Base-by-base conservation (phyloP, 2,797 vertebrate genomes). In the Synaphobranchus kaupii region DNA sequence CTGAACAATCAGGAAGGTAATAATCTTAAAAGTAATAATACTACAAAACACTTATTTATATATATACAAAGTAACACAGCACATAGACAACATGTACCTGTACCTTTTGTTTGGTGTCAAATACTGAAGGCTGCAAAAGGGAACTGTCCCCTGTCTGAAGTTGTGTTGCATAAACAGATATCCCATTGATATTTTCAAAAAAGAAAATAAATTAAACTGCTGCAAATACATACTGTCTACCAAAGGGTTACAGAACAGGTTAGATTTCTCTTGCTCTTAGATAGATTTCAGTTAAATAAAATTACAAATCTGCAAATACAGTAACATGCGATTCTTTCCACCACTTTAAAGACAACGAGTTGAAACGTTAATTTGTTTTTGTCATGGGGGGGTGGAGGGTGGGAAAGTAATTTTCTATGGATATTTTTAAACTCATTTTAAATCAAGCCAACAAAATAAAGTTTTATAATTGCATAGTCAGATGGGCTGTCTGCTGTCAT, bases 61-160 rank as follows among this genome's bases (percentile, higher is more conserved):
- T 91, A 89, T 71, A 95, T 83, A 92, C 88, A 89, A 31, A 4
- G 34, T 76, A 54, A 83, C 86, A 86, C 78, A n/a, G 17, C 90
- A 83, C 89, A 90, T 93, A 91, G 90, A 90, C 91, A 93, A 91
- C 93, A 95, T 89, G 90, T 86, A 68, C 91, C 83, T 89, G 90
- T 84, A 90, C 81, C 80, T 83, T 87, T 86, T 96, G 95, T 96
- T 96, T 96, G 95, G 93, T 89, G 93, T 90, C 93, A 96, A 96
- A 96, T 94, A 95, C 25, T 56, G 88, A 90, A 92, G 92, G 92
- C 92, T 92, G 90, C 15, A 94, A 92, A 88, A 93, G 93, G 90
- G 94, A 95, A 93, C 88, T 84, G 81, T 89, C 89, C 71, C 93
- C 93, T 94, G 93, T 93, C 91, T 89, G 85, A 92, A 88, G 84